Evolutionary conservation across 1,140 invertebrate species (phyloP).

Genomic region (Melitaea cinxia): DNA sequence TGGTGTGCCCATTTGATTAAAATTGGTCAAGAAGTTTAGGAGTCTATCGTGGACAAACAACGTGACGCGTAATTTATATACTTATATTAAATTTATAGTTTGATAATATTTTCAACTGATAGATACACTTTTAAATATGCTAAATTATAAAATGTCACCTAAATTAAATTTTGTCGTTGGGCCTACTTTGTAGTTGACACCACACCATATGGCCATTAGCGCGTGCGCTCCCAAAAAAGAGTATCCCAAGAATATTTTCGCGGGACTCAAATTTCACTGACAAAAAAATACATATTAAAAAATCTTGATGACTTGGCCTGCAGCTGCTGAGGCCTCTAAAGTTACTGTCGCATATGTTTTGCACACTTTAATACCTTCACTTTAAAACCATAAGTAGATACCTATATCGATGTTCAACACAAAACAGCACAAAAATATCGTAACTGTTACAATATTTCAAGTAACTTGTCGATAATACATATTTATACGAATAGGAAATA

Average conservation of each 20-base stretch:
- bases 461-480: too few relatives aligned
- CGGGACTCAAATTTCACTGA: constrained; percentile 63
- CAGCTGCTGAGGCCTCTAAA: constrained; percentile 69
- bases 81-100: not conserved
- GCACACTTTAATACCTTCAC: not conserved
- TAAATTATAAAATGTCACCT: not conserved
- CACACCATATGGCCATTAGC: constrained; percentile 70
- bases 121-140: too few relatives aligned
- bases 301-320: constrained; percentile 53
- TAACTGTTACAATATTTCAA: too few relatives aligned
- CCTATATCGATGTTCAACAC: too few relatives aligned
- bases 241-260: constrained; percentile 58
- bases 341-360: constrained; percentile 65
- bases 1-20: too few relatives aligned
- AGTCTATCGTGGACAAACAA: too few relatives aligned
- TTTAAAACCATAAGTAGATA: too few relatives aligned
- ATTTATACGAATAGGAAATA: too few relatives aligned
- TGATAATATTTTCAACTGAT: not conserved
- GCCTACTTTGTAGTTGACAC: constrained; percentile 15
- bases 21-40: too few relatives aligned
- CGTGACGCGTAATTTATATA: too few relatives aligned
- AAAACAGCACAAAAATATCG: too few relatives aligned
- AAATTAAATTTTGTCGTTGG: not conserved
- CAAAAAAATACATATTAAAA: constrained; percentile 54
- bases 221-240: constrained; percentile 69